A percentile compares a stretch with the other conserved stretches of the same genome.
Evolutionary conservation across 2,888 invertebrate genomes (phyloP).

Genomic region (Plagodis pulveraria): DNA sequence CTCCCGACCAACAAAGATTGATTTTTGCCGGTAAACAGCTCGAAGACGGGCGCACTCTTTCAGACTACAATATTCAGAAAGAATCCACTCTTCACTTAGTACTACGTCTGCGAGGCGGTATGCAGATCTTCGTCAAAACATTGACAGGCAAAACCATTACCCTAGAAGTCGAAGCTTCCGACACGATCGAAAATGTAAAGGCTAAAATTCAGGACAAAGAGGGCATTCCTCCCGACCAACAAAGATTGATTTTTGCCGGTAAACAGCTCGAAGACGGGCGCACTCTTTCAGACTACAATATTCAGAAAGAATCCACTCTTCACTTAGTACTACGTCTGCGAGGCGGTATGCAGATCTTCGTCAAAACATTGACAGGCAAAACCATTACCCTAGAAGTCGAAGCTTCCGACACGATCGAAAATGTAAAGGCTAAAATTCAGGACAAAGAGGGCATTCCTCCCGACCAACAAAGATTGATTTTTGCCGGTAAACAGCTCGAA

Average conservation of each 20-base stretch:
- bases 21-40: slow-evolving; percentile 40
- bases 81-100: slow-evolving; percentile 38
- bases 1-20: slow-evolving; percentile 36
- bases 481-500: slow-evolving; percentile 38
- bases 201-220: slow-evolving; percentile 41
- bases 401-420: slow-evolving; percentile 37
- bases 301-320: slow-evolving; percentile 38
- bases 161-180: slow-evolving; percentile 34
- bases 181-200: slow-evolving; percentile 37
- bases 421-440: slow-evolving; percentile 38
- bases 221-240: slow-evolving; percentile 39
- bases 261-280: slow-evolving; percentile 38
- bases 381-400: slow-evolving; percentile 37
- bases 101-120: slow-evolving; percentile 38
- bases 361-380: slow-evolving; percentile 38
- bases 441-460: slow-evolving; percentile 40
- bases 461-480: slow-evolving; percentile 37
- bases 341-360: slow-evolving; percentile 41
- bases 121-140: slow-evolving; percentile 40
- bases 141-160: slow-evolving; percentile 37
- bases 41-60: slow-evolving; percentile 37
- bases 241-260: slow-evolving; percentile 36
- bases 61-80: slow-evolving; percentile 39
- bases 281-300: slow-evolving; percentile 37
- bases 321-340: slow-evolving; percentile 37